phyloP scores from a whole-genome alignment of 2,797 vertebrate species.

The Rallus crepitans region DNA sequence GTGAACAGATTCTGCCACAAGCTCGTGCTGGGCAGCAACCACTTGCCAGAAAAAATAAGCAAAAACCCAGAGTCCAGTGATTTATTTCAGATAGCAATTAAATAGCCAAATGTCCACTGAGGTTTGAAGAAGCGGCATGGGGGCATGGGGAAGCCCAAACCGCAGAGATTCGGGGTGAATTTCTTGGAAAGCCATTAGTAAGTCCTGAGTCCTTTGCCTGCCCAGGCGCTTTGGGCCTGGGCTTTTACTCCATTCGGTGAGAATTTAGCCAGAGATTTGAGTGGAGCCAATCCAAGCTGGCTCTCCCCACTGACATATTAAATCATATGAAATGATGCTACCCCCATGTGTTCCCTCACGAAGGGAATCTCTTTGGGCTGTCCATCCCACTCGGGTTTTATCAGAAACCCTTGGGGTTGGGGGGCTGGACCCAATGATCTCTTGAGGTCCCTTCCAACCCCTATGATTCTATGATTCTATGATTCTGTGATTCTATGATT shows the following conservation, averaged over 20 bases:
- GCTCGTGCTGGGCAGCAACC: not conserved
- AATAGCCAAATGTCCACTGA: not conserved
- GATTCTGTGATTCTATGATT: no score
- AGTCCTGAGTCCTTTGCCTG: not conserved
- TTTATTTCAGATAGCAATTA: not conserved
- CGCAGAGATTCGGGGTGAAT: not conserved
- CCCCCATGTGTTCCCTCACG: accelerated
- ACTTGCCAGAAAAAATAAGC: not conserved
- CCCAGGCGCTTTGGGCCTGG: not conserved
- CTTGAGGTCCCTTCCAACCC: no score
- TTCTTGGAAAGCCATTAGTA: not conserved
- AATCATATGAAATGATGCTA: not conserved
- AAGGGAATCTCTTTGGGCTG: not conserved
- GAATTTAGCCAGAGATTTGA: not conserved
- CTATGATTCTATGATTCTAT: no score
- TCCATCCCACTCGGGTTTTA: not conserved
- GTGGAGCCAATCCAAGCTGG: not conserved
- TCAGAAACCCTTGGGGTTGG: not conserved
- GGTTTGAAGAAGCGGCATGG: not conserved
- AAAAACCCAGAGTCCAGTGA: not conserved
- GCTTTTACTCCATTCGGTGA: not conserved
- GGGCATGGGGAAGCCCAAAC: not conserved
- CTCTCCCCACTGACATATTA: not conserved
- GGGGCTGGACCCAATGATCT: no score
- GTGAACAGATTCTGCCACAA: not conserved